Evolutionary conservation across 2,113 vertebrate genomes (phyloP).

Genomic region (Chlorodrepanis virens): DNA sequence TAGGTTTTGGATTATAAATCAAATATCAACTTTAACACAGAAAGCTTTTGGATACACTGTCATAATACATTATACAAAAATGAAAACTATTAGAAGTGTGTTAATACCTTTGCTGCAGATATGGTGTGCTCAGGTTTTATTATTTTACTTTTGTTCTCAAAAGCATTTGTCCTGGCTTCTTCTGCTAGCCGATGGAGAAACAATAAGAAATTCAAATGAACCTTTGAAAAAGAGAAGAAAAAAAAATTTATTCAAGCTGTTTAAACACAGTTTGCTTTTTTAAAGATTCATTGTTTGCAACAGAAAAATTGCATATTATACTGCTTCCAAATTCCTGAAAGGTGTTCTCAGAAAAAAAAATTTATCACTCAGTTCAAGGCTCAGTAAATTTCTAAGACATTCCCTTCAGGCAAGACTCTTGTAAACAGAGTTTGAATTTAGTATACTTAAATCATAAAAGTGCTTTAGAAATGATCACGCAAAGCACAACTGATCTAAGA

Average conservation of each 20-base stretch:
- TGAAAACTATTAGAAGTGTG: background rate
- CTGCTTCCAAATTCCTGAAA: background rate
- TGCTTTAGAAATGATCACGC: background rate
- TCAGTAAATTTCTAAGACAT: background rate
- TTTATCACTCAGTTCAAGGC: background rate
- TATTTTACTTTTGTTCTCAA: constrained; percentile 63
- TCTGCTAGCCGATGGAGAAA: constrained; percentile 77
- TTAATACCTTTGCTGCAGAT: constrained; percentile 78
- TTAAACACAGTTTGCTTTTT: background rate
- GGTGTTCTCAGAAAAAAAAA: background rate
- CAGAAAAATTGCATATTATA: background rate
- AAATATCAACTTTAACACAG: background rate
- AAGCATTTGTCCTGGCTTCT: constrained; percentile 75
- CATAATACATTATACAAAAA: background rate
- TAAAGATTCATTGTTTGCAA: background rate
- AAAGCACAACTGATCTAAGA: background rate
- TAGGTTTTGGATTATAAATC: background rate
- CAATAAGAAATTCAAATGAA: constrained; percentile 77
- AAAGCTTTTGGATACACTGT: background rate
- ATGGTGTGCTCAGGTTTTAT: constrained; percentile 72
- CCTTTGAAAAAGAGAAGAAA: constrained; percentile 53
- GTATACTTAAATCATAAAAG: background rate
- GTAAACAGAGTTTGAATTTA: background rate
- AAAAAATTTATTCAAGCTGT: background rate
- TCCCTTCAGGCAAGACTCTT: background rate